Evolutionary conservation across 2,113 vertebrate genomes (phyloP).

Genomic region (Corythornis cristatus): DNA sequence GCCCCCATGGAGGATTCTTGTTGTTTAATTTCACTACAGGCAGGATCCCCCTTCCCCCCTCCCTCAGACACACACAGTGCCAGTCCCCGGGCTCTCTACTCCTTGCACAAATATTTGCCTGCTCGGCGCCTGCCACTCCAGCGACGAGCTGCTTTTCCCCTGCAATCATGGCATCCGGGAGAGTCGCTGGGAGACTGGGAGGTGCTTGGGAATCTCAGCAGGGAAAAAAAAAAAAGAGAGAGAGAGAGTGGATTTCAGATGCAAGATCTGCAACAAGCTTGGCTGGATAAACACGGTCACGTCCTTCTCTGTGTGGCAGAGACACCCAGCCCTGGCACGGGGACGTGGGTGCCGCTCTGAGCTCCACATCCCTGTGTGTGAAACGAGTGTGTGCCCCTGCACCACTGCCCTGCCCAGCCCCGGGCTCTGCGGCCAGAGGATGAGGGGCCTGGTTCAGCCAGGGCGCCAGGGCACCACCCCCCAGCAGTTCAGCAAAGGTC

Average conservation of each 20-base stretch:
- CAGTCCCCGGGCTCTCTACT: background rate
- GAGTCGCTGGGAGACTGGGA: constrained; percentile 46
- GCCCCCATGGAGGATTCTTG: background rate
- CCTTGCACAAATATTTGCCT: constrained; percentile 67
- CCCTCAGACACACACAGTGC: background rate
- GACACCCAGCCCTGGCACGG: background rate
- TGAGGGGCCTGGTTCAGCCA: background rate
- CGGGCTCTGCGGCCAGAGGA: fast-evolving
- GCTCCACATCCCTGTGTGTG: too few relatives aligned
- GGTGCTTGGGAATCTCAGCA: constrained; percentile 46
- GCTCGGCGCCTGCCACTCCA: constrained; percentile 26
- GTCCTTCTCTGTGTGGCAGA: background rate
- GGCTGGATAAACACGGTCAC: background rate
- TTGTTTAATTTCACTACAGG: background rate
- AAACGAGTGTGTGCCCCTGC: too few relatives aligned
- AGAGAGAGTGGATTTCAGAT: background rate
- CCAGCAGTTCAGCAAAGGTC: background rate
- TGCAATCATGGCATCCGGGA: constrained; percentile 35
- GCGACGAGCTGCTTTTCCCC: background rate
- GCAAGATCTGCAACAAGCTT: background rate
- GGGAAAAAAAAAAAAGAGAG: background rate
- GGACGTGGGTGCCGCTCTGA: background rate
- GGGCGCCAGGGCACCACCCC: background rate
- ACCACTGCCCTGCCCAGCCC: too few relatives aligned
- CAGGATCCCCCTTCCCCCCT: background rate